phyloP scores from a whole-genome alignment of 2,888 invertebrate species.

The Anticlea derivata region DNA sequence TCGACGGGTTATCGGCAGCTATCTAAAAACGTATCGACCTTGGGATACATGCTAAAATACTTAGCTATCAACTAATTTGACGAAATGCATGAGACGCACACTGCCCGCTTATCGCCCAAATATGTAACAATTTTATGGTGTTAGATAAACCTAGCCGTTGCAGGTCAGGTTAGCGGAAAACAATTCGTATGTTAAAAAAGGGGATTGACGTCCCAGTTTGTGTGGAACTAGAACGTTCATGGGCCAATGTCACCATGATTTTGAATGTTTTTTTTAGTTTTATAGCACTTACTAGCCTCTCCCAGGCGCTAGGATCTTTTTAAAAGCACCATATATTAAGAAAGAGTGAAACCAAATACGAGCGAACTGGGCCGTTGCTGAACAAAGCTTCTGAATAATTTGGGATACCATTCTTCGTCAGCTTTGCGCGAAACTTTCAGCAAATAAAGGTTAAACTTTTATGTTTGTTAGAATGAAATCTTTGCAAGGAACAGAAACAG shows the following conservation, averaged over 20 bases:
- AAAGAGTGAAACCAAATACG: not conserved
- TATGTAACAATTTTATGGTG: conserved; percentile 21
- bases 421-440: conserved; percentile 6
- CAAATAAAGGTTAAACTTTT: conserved; percentile 6
- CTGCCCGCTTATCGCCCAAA: conserved; percentile 32
- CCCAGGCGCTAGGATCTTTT: too few relatives aligned
- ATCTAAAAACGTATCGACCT: conserved; percentile 50
- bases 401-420: not conserved
- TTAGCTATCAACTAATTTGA: conserved; percentile 29
- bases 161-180: conserved; percentile 12
- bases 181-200: conserved; percentile 12
- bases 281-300: too few relatives aligned
- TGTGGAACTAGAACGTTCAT: not conserved
- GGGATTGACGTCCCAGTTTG: conserved; percentile 3
- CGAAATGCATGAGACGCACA: conserved; percentile 39
- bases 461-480: not conserved
- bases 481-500: too few relatives aligned
- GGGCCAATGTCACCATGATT: too few relatives aligned
- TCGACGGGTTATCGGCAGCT: conserved; percentile 44
- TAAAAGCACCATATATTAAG: too few relatives aligned
- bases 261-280: too few relatives aligned
- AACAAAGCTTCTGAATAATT: conserved; percentile 11
- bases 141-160: conserved; percentile 19
- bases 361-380: conserved; percentile 7
- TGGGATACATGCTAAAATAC: conserved; percentile 24